Percentiles rank a stretch among this genome's conserved stretches.
Evolutionary conservation across 2,888 invertebrate species (phyloP).

Genomic region (Metalampra italica): DNA sequence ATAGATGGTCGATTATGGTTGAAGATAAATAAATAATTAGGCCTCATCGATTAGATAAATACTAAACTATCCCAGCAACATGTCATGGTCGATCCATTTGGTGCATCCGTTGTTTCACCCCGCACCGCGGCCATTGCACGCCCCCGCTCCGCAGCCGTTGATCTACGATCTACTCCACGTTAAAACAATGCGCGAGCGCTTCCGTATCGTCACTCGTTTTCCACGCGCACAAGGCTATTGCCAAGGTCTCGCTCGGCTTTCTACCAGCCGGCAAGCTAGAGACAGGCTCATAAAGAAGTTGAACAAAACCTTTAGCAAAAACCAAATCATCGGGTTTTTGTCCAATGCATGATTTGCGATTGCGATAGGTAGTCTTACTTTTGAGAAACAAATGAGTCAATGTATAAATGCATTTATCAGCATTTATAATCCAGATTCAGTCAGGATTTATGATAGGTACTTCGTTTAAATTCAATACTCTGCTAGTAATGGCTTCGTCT

Average conservation of each 20-base stretch:
- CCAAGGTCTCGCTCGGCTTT: conserved; percentile 71
- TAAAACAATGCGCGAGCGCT: conserved; percentile 64
- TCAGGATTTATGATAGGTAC: no score
- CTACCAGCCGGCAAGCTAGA: conserved; percentile 33
- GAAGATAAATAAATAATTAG: no score
- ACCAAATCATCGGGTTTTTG: not conserved
- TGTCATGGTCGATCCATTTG: no score
- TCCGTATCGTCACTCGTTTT: conserved; percentile 67
- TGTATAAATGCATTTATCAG: no score
- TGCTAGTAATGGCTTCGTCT: no score
- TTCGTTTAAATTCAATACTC: no score
- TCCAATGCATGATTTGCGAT: not conserved
- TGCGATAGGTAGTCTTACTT: no score
- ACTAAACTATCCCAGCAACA: no score
- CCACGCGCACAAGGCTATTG: conserved; percentile 72
- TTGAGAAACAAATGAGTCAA: no score
- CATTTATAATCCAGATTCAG: no score
- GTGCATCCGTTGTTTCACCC: conserved; percentile 40
- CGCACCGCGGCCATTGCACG: conserved; percentile 8
- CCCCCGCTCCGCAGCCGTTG: conserved; percentile 13
- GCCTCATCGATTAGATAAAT: no score
- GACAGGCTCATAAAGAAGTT: conserved; percentile 10
- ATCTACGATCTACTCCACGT: conserved; percentile 38
- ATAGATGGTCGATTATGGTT: no score
- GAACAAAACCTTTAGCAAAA: conserved; percentile 2